A percentile compares a stretch with the other conserved stretches of the same genome.
Conservation (phyloP, 2,888 invertebrate species). For the Limnephilus marmoratus region DNA sequence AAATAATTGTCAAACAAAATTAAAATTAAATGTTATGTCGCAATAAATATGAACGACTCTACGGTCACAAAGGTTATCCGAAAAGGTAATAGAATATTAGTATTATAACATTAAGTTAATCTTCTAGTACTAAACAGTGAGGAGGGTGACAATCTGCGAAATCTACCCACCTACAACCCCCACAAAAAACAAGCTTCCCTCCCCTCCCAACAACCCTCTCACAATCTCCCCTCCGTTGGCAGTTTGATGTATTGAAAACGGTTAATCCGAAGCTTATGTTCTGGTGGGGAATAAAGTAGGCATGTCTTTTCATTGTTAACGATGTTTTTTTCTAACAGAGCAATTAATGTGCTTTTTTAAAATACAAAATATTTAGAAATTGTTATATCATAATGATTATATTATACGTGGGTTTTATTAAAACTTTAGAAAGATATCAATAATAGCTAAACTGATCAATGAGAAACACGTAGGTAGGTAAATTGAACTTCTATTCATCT, state of each 20-base stretch:
- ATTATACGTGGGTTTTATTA: too few species aligned
- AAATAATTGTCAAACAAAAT: neutral
- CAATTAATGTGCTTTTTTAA: neutral
- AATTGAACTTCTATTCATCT: too few species aligned
- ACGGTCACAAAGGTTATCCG: neutral
- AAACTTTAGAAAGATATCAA: too few species aligned
- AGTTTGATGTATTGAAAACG: neutral
- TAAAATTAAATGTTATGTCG: neutral
- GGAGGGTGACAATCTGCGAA: constrained; percentile 2
- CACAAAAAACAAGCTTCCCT: neutral
- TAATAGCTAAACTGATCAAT: too few species aligned
- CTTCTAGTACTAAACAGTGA: neutral
- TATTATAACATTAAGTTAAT: neutral
- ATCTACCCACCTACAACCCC: neutral
- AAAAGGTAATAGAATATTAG: neutral
- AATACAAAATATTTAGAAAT: neutral
- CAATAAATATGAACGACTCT: neutral
- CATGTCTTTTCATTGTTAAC: neutral
- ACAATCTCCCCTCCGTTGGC: neutral
- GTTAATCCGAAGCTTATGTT: neutral
- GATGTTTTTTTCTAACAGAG: neutral
- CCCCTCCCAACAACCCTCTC: neutral
- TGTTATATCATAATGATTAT: neutral
- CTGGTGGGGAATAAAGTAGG: neutral
- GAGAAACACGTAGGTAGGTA: too few species aligned